Conservation (phyloP, 2,888 invertebrate genomes). For the Philhelius pedissequus region DNA sequence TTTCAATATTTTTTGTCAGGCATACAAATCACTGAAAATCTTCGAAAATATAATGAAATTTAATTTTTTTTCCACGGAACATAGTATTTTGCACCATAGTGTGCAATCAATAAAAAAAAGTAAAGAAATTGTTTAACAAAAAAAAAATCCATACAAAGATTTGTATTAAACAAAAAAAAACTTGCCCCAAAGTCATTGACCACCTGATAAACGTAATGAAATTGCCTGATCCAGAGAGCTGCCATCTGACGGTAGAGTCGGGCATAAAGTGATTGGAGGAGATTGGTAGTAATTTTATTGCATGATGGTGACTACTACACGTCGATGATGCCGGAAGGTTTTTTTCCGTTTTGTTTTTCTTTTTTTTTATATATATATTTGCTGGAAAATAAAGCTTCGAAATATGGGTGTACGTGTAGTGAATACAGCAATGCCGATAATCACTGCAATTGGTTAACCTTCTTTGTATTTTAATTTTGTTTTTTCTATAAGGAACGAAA, state of each 20-base stretch:
- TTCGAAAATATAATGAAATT: not conserved
- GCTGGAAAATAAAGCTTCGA: not conserved
- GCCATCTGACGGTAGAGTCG: conserved; percentile 49
- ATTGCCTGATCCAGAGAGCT: conserved; percentile 46
- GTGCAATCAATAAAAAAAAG: not conserved
- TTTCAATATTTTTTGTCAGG: not conserved
- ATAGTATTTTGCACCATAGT: not conserved
- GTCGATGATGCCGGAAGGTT: conserved; percentile 33
- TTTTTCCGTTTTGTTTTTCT: not conserved
- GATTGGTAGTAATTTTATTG: conserved; percentile 44
- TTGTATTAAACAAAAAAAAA: not conserved
- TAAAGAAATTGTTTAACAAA: conserved; percentile 17
- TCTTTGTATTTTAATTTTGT: not conserved
- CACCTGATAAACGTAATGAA: conserved; percentile 58
- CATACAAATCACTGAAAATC: not conserved
- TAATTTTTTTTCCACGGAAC: not conserved
- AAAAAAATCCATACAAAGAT: conserved; percentile 10
- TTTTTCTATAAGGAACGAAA: not conserved
- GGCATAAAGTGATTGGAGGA: conserved; percentile 21
- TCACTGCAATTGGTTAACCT: conserved; percentile 45
- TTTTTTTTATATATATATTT: not conserved
- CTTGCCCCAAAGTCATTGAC: conserved; percentile 60
- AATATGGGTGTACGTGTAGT: conserved; percentile 11
- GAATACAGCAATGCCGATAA: conserved; percentile 42
- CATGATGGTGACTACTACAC: not conserved